A percentile compares a stretch with the other conserved stretches of the same genome.
These are phyloP conservation scores for Cathartes aura DNA, from an alignment of 2,113 vertebrate species.

Conservation along the genomic window DNA sequence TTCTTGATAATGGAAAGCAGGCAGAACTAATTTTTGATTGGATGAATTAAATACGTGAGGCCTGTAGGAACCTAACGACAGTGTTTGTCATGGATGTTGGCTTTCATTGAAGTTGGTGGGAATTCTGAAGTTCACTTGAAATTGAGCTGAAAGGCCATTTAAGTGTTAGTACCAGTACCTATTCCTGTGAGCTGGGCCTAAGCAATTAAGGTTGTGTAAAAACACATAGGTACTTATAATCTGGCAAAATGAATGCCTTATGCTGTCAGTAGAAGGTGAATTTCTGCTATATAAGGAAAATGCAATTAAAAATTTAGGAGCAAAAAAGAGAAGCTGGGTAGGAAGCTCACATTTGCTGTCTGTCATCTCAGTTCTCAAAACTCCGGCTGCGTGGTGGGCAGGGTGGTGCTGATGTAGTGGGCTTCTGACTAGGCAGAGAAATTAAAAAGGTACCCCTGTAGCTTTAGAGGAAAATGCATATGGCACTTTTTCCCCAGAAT, in stretches of 20 bases:
- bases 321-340: neutral
- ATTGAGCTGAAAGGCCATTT: neutral
- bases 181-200: neutral
- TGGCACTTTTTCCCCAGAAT: neutral
- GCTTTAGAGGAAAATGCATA: neutral
- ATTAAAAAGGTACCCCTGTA: neutral
- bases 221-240: neutral
- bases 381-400: fast-evolving
- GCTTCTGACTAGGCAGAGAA: neutral
- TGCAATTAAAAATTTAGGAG: neutral
- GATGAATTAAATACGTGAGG: neutral
- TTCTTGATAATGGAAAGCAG: neutral
- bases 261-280: neutral
- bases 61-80: neutral
- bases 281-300: neutral
- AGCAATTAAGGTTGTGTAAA: neutral
- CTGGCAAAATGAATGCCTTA: neutral
- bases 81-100: neutral
- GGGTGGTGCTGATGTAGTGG: fast-evolving
- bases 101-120: neutral
- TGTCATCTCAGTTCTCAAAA: neutral
- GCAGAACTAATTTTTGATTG: neutral
- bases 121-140: neutral
- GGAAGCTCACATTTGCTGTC: neutral
- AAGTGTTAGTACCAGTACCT: neutral